phyloP scores from a whole-genome alignment of 2,797 vertebrate genomes.

The Lutjanus campechanus region DNA sequence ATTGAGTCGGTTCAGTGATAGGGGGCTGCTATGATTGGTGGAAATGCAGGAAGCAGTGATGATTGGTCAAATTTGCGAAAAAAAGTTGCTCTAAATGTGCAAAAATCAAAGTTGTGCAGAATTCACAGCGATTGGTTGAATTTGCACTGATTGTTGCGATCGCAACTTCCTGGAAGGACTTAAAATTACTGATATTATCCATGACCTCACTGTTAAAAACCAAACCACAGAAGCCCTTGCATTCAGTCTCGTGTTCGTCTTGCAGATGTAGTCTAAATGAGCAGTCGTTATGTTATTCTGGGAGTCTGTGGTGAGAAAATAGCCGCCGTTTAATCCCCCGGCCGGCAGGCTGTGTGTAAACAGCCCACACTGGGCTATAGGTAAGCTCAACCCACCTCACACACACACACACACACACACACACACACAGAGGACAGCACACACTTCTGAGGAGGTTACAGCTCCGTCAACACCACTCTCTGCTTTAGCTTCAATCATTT shows the following conservation, averaged over 20 bases:
- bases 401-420: conserved; percentile 11
- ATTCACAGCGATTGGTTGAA: no score
- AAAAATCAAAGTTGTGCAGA: no score
- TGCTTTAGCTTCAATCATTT: neutral
- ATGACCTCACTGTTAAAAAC: neutral
- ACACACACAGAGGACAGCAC: conserved; percentile 1
- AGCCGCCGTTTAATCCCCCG: conserved; percentile 57
- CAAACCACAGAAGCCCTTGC: neutral
- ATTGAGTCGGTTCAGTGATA: no score
- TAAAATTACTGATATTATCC: no score
- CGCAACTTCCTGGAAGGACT: no score
- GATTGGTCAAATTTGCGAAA: no score
- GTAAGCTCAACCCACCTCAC: conserved; percentile 69
- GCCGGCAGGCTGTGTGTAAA: conserved; percentile 3
- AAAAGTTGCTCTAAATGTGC: no score
- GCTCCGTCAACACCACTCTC: conserved; percentile 25
- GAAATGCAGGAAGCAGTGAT: no score
- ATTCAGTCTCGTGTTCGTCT: no score
- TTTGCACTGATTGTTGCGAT: no score
- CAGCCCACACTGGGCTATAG: conserved; percentile 53
- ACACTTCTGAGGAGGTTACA: conserved; percentile 26
- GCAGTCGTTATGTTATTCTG: conserved; percentile 21
- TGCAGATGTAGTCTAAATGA: neutral
- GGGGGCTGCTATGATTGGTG: no score
- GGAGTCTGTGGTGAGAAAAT: conserved; percentile 33